Base-by-base conservation (phyloP, 2,113 vertebrate species). In the Athene noctua region DNA sequence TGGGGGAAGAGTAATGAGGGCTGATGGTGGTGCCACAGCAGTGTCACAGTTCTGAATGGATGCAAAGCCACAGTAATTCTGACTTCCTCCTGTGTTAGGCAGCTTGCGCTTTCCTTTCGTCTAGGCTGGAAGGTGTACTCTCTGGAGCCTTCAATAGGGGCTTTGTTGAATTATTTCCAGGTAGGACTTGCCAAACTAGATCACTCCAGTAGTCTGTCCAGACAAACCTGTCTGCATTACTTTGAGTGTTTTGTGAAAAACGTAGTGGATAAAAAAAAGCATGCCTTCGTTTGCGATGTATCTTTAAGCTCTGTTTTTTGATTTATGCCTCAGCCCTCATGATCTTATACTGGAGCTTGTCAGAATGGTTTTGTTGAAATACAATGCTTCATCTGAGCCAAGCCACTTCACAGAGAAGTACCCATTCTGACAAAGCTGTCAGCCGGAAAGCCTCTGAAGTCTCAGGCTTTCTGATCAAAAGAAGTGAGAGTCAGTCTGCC, bases 361-460 rank as follows among this genome's bases (percentile, higher is more conserved):
- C 94, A 94, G 79, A 92, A 92, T 68, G 81, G 55, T 83, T 92
- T 94, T 51, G 38, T 49, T 94, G 91, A 90, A 95, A 94, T 91
- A 79, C 1, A 58, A 55, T 80, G 89, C 61, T 95, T 92, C 81
- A 85, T 97, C 89, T 94, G 42, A 94, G 89, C 86, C 62, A 85
- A 92, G 59, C 38, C 27, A 29, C 95, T 96, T 96, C 81, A 54
- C 54, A 2, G 70, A 84, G 66, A 90, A 87, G 79, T 88, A 59
- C 75, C 52, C 78, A 44, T 96, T 97, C 85, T 97, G 96, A 96
- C 96, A 83, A 88, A 91, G 84, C 85, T 96, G 95, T 95, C 95
- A 91, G 75, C 73, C 3, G 1, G 81, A 96, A 94, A 95, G 81
- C 87, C 85, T 94, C 89, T 94, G 91, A 97, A 95, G 93, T 97